phyloP scores from a whole-genome alignment of 2,113 vertebrate species.

The Vireo altiloquus region DNA sequence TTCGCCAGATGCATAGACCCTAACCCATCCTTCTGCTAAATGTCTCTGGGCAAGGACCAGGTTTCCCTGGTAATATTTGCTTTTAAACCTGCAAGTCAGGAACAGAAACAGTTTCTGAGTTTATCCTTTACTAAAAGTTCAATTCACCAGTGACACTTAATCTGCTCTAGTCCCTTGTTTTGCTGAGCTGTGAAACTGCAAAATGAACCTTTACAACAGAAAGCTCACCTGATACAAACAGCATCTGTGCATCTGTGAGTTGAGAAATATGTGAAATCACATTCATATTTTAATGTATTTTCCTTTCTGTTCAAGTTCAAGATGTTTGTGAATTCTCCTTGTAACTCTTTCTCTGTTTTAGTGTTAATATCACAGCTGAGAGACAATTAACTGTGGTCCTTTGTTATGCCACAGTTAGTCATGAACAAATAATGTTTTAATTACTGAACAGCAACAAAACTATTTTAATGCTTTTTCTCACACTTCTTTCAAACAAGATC shows the following conservation, averaged over 20 bases:
- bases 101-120: background rate
- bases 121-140: background rate
- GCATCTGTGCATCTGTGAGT: background rate
- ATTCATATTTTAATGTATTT: background rate
- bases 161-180: background rate
- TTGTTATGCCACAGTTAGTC: background rate
- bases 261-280: background rate
- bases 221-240: background rate
- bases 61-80: background rate
- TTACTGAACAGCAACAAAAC: background rate
- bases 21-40: background rate
- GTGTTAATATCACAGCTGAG: background rate
- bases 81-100: background rate
- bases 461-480: background rate
- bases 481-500: background rate
- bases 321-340: background rate
- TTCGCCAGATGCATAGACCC: background rate
- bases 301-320: background rate
- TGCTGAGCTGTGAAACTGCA: background rate
- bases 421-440: background rate
- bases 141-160: background rate
- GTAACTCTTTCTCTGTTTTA: background rate
- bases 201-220: background rate
- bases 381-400: background rate
- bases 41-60: background rate